These are phyloP conservation scores for Helicolenus hilgendorfi DNA, from an alignment of 2,797 vertebrate species.

Conservation along the genomic window DNA sequence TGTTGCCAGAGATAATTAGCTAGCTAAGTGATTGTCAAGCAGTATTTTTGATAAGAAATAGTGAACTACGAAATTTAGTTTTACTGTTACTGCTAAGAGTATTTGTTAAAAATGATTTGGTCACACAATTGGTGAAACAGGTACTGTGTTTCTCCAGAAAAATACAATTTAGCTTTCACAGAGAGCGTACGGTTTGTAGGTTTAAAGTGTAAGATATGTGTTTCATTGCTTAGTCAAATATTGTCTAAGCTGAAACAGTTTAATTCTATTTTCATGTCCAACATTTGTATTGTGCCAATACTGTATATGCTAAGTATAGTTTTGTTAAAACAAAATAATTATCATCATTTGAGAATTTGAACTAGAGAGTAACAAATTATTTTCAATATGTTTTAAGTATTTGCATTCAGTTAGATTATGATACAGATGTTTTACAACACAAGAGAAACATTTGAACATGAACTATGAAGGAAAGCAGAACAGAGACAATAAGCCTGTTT, in stretches of 20 bases:
- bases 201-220: not conserved
- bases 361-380: not conserved
- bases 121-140: too few species aligned
- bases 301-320: too few species aligned
- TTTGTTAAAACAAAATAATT: not conserved
- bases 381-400: not conserved
- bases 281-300: not conserved
- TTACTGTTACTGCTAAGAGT: too few species aligned
- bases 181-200: not conserved
- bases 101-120: not conserved
- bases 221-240: not conserved
- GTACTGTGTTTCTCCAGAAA: too few species aligned
- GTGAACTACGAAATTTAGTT: too few species aligned
- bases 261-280: not conserved
- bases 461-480: not conserved
- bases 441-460: not conserved
- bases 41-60: too few species aligned
- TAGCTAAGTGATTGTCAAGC: not conserved
- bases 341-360: not conserved
- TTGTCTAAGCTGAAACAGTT: not conserved
- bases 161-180: too few species aligned
- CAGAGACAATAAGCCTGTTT: not conserved
- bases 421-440: not conserved
- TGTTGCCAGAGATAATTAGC: not conserved
- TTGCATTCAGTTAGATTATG: not conserved